Percentiles rank a stretch among this genome's conserved stretches.
Conservation (phyloP, 2,888 invertebrate species). For the Apotomis capreana region DNA sequence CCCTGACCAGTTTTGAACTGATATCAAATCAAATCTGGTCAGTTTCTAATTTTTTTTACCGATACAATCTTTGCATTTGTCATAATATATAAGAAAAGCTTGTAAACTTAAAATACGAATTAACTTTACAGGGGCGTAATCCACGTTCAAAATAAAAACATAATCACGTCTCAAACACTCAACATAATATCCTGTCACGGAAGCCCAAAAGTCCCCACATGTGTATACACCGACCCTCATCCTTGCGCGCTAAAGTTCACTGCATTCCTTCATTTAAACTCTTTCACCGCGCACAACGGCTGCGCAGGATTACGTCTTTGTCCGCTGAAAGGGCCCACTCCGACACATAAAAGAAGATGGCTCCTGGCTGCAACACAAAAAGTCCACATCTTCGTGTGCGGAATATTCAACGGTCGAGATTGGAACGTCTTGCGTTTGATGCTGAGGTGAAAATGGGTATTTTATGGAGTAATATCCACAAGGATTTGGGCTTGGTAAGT, state of each 20-base stretch:
- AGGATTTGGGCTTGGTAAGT: conserved; percentile 14
- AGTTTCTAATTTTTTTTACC: too few species aligned
- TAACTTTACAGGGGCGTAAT: too few species aligned
- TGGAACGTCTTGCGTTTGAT: conserved; percentile 32
- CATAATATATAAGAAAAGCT: too few species aligned
- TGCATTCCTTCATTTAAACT: conserved; percentile 35
- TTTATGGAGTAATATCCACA: conserved; percentile 32
- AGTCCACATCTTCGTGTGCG: conserved; percentile 35
- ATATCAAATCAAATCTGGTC: too few species aligned
- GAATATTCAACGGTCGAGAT: conserved; percentile 39
- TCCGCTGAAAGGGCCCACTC: conserved; percentile 40
- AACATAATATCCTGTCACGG: neutral
- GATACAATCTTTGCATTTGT: too few species aligned
- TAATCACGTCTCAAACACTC: neutral
- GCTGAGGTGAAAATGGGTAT: conserved; percentile 33
- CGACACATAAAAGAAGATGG: conserved; percentile 41
- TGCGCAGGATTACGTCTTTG: conserved; percentile 36
- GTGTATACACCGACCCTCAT: neutral
- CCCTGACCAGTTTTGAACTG: too few species aligned
- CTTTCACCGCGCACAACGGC: conserved; percentile 6
- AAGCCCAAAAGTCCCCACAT: neutral
- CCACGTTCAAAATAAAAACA: too few species aligned
- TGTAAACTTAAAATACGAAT: too few species aligned
- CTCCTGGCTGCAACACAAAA: conserved; percentile 39
- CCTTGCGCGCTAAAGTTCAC: conserved; percentile 13